Evolutionary conservation across 2,888 invertebrate genomes (phyloP).

Genomic region (Thelaira solivaga): DNA sequence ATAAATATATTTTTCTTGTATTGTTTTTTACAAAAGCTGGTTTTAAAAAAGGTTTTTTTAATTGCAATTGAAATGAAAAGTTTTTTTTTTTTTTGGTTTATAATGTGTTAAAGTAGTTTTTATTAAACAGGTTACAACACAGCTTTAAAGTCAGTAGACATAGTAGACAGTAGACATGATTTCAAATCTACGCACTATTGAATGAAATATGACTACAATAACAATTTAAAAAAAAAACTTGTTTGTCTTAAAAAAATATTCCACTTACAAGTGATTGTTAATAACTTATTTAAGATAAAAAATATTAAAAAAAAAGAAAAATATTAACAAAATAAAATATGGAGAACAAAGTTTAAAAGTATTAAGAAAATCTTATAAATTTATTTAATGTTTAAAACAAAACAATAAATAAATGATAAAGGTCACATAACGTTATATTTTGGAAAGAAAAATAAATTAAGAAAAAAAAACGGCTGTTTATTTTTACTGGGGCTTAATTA

Average conservation of each 20-base stretch:
- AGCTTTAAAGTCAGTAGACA: slow-evolving; percentile 8
- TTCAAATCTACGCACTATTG: slow-evolving; percentile 29
- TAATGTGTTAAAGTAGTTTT: not conserved
- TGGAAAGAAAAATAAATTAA: not conserved
- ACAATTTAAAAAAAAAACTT: slow-evolving; percentile 33
- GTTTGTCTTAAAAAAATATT: not conserved
- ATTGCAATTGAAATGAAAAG: not conserved
- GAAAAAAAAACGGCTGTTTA: not conserved
- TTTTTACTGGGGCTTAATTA: slow-evolving; percentile 49
- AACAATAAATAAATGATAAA: slow-evolving; percentile 51
- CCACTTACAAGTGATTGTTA: not conserved
- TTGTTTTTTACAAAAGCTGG: slow-evolving; percentile 28
- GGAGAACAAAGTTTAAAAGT: slow-evolving; percentile 16
- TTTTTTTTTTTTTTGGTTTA: not conserved
- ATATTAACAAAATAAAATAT: not conserved
- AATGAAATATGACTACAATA: slow-evolving; percentile 65
- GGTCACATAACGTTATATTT: slow-evolving; percentile 57
- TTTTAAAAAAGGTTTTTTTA: not conserved
- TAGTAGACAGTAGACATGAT: not conserved
- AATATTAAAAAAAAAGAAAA: slow-evolving; percentile 4
- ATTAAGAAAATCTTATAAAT: slow-evolving; percentile 12
- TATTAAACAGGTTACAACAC: slow-evolving; percentile 33
- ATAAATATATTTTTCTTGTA: no score
- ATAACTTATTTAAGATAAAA: not conserved
- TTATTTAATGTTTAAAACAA: slow-evolving; percentile 19